Base-by-base conservation (phyloP, 2,113 vertebrate species). In the Dasyurus viverrinus region DNA sequence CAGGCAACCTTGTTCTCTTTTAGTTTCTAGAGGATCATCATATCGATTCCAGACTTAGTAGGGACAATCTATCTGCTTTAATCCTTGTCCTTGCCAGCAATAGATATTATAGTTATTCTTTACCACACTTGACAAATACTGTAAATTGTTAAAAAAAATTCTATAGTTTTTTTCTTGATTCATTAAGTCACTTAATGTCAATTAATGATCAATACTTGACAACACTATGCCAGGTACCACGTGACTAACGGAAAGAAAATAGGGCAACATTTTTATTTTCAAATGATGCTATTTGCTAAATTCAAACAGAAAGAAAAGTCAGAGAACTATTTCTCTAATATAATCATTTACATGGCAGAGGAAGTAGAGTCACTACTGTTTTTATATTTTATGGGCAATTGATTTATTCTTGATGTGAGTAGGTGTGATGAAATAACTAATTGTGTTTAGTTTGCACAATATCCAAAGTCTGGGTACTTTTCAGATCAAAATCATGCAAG, bases 171-270 rank as follows among this genome's bases (percentile, higher is more conserved):
- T 84, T 84, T 42, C 36, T 42, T n/a, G n/a, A 84, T 84, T 54
- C 54, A 54, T 19, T 94, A 93, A 92, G n/a, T 94, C 90, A 92
- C 92, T 92, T 92, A 93, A 27, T 93, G 24, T 95, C 57, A 91
- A 24, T 97, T 0, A 22, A 96, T 96, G 95, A 97, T 96, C 95
- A 96, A 94, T 93, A 93, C 54, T 95, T 93, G 89, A 27, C 95
- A 90, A 91, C 89, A 90, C 19, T 53, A 60, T 57, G 93, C 27
- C 76, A 68, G 48, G 47, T 96, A 52, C 92, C 53, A 95, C 50
- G 90, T 54, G 76, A 97, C 96, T 95, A 93, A 94, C 96, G 60
- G 22, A 92, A 91, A 42, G 68, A 95, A 94, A 19, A 25, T 27
- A 68, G 52, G 23, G 30, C 94, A 91, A 96, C 93, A 92, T 92